Evolutionary conservation across 1,140 invertebrate species (phyloP).

Genomic region (Zaprionus inermis): DNA sequence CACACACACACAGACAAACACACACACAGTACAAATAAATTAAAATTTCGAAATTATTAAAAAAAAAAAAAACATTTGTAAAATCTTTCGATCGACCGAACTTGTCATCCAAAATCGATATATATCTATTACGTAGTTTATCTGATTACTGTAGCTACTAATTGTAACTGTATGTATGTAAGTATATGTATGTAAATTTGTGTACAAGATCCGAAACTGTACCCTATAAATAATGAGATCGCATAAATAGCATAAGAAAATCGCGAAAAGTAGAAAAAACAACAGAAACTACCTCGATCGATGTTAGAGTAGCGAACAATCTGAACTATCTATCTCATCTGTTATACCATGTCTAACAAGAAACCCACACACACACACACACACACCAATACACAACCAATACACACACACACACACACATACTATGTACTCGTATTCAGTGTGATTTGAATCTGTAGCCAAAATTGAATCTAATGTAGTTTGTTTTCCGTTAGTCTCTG

Average conservation of each 20-base stretch:
- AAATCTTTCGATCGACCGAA: conserved; percentile 41
- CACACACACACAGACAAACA: conserved; percentile 23
- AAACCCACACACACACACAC: conserved; percentile 14
- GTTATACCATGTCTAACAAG: conserved; percentile 36
- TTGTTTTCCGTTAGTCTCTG: conserved; percentile 37
- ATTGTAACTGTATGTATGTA: conserved; percentile 21
- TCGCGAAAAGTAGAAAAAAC: not conserved
- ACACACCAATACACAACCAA: conserved; percentile 23
- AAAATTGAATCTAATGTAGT: conserved; percentile 51
- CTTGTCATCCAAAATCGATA: conserved; percentile 36
- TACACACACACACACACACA: conserved; percentile 26
- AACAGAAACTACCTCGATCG: not conserved
- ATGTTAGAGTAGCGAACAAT: conserved; percentile 3
- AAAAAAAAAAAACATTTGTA: conserved; percentile 28
- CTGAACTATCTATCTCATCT: conserved; percentile 38
- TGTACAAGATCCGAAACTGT: conserved; percentile 46
- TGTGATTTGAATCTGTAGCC: conserved; percentile 71
- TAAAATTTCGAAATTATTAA: conserved; percentile 11
- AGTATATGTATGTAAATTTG: conserved; percentile 36
- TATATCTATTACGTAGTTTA: conserved; percentile 19
- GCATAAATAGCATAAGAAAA: not conserved
- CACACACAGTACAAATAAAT: conserved; percentile 17
- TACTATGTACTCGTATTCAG: conserved; percentile 61
- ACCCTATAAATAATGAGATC: conserved; percentile 18
- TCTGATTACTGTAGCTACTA: conserved; percentile 34